Percentiles rank a stretch among this genome's conserved stretches.
These are phyloP conservation scores for Tursiops truncatus DNA, from an alignment of 2,113 vertebrate genomes.

Conservation along the genomic window DNA sequence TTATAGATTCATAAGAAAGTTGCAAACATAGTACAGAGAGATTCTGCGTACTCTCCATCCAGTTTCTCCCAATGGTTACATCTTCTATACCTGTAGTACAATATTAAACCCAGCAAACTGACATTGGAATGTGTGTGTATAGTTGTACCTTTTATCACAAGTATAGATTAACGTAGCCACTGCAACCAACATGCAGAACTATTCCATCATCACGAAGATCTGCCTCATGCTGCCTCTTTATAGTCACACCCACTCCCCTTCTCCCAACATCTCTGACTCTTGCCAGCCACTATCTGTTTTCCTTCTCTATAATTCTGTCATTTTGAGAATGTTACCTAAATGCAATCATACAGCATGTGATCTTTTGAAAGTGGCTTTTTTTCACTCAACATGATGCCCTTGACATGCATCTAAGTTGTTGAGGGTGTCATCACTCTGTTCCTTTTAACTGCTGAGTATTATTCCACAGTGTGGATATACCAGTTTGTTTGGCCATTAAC, in stretches of 20 bases:
- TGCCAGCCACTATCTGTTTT: not conserved
- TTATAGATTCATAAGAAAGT: not conserved
- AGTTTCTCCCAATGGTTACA: not conserved
- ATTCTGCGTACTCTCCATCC: not conserved
- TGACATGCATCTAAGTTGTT: too few relatives aligned
- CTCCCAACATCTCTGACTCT: not conserved
- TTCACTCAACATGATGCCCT: too few relatives aligned
- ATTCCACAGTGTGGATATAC: too few relatives aligned
- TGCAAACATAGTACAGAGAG: not conserved
- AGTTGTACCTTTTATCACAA: not conserved
- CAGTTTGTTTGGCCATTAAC: too few relatives aligned
- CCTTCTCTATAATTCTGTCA: not conserved
- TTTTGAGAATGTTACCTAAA: not conserved
- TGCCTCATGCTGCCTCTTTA: not conserved
- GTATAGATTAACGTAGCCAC: not conserved
- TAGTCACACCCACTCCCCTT: not conserved
- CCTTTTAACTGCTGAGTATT: too few relatives aligned
- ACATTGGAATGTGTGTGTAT: not conserved
- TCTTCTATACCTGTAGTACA: not conserved
- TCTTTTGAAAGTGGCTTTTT: too few relatives aligned
- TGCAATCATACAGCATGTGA: not conserved
- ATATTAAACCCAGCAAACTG: not conserved
- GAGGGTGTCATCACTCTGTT: too few relatives aligned
- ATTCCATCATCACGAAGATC: not conserved
- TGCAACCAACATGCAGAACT: not conserved